Percentiles rank a stretch among this genome's conserved stretches.
Evolutionary conservation across 2,797 vertebrate genomes (phyloP).

Genomic region (Enteromius mattozi): DNA sequence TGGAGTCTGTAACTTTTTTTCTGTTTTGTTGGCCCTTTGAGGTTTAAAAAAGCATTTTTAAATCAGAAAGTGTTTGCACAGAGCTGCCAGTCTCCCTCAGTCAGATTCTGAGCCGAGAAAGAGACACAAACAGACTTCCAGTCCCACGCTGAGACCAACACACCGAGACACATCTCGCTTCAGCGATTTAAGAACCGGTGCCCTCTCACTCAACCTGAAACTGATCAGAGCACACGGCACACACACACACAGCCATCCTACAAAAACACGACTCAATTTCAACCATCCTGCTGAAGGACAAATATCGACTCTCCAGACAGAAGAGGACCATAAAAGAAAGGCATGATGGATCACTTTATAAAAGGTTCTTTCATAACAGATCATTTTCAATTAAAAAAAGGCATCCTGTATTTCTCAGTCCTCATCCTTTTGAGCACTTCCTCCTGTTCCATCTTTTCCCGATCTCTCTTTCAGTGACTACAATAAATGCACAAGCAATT

Average conservation of each 20-base stretch:
- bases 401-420: constrained; percentile 32
- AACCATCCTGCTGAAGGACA: constrained; percentile 44
- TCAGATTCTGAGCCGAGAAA: background rate
- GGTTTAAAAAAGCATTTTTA: background rate
- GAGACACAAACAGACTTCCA: constrained; percentile 29
- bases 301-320: constrained; percentile 49
- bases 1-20: background rate
- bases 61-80: background rate
- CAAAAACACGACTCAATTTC: constrained; percentile 45
- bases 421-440: constrained; percentile 11
- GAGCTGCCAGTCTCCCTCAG: constrained; percentile 6
- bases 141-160: constrained; percentile 28
- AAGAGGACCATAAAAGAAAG: constrained; percentile 21
- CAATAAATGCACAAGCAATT: background rate
- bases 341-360: constrained; percentile 41
- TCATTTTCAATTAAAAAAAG: constrained; percentile 44
- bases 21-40: background rate
- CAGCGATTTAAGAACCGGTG: constrained; percentile 47
- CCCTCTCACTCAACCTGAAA: constrained; percentile 44
- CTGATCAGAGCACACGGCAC: constrained; percentile 35
- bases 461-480: background rate
- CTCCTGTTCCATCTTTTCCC: background rate
- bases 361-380: constrained; percentile 27
- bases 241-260: constrained; percentile 32
- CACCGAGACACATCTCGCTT: constrained; percentile 29